Percentiles rank a stretch among this genome's conserved stretches.
Conservation (phyloP, 2,113 vertebrate genomes). For the Actenoides lindsayi region DNA sequence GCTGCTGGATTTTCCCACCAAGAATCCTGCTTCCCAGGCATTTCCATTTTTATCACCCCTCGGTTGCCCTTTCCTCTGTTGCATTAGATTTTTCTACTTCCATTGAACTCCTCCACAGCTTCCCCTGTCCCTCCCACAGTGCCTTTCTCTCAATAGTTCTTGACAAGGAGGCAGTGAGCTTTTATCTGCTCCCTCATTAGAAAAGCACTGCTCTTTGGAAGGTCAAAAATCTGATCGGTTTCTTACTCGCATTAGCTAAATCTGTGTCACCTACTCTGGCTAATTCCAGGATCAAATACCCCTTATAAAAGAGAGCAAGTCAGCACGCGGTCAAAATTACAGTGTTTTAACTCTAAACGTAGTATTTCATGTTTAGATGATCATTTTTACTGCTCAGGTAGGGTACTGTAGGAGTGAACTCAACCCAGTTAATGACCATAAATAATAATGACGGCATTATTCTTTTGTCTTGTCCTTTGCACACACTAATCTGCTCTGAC, state of each 20-base stretch:
- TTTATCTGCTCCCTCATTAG: neutral
- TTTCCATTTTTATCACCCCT: neutral
- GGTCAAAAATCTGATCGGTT: neutral
- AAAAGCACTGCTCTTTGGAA: neutral
- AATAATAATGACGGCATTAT: constrained; percentile 85
- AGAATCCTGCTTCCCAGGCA: fast-evolving
- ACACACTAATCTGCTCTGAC: constrained; percentile 91
- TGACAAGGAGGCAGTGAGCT: neutral
- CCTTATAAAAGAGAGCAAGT: neutral
- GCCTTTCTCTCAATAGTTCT: neutral
- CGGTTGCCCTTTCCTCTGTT: neutral
- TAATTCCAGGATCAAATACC: constrained; percentile 16
- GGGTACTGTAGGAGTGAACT: constrained; percentile 74
- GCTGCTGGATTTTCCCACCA: neutral
- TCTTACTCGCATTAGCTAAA: neutral
- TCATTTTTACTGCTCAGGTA: constrained; percentile 78
- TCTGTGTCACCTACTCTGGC: neutral
- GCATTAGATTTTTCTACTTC: neutral
- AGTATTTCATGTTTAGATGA: constrained; percentile 54
- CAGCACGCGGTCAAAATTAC: neutral
- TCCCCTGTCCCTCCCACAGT: neutral
- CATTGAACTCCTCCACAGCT: neutral
- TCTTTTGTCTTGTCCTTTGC: constrained; percentile 88
- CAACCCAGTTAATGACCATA: constrained; percentile 89
- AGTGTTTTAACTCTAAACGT: constrained; percentile 12